Conservation (phyloP, 2,113 vertebrate genomes). For the Tetrao urogallus region DNA sequence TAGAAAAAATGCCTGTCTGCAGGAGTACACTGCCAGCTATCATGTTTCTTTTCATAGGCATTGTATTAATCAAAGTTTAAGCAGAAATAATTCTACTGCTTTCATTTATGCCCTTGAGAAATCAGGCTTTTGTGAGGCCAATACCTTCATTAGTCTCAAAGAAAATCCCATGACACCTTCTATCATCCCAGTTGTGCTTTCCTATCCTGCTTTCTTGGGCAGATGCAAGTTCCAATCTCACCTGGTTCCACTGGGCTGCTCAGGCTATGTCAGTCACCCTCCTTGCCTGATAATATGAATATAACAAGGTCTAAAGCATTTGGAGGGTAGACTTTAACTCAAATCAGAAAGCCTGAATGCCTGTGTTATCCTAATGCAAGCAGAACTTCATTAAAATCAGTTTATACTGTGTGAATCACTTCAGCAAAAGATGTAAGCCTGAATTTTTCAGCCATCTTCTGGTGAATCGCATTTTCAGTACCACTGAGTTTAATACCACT, state of each 20-base stretch:
- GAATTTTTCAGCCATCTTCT: not conserved
- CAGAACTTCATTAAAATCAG: not conserved
- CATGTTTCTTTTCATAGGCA: not conserved
- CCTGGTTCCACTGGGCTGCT: not conserved
- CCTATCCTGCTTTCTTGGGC: not conserved
- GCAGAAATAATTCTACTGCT: not conserved
- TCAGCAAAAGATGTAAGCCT: not conserved
- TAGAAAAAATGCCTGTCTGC: not conserved
- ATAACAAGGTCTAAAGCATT: not conserved
- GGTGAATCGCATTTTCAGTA: not conserved
- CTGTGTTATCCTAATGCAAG: not conserved
- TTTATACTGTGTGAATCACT: not conserved
- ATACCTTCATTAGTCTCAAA: not conserved
- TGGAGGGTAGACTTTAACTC: not conserved
- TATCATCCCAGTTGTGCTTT: not conserved
- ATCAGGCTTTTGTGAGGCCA: not conserved
- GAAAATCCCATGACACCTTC: not conserved
- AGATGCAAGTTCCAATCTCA: not conserved
- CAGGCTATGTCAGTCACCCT: not conserved
- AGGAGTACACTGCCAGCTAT: not conserved
- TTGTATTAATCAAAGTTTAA: constrained; percentile 13
- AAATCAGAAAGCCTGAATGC: not conserved
- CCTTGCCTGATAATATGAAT: not conserved
- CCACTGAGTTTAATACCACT: no score
- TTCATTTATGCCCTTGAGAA: not conserved